Conservation (phyloP, 2,113 vertebrate species). For the Upupa epops region DNA sequence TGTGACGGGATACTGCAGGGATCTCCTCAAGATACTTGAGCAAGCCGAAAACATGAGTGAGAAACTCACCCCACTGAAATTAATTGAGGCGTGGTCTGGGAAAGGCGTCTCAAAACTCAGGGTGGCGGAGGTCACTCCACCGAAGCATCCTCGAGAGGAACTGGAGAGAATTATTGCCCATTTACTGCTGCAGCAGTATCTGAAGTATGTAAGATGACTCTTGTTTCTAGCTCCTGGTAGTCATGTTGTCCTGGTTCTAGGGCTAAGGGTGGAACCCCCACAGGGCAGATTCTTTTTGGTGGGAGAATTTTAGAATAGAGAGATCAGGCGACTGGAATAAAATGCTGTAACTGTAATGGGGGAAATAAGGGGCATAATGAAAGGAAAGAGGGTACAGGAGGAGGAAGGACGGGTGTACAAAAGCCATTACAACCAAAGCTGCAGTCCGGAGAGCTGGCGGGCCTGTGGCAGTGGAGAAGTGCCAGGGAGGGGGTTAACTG, state of each 20-base stretch:
- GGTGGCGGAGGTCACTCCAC: slow-evolving; percentile 78
- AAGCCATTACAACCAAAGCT: no score
- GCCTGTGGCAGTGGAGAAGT: no score
- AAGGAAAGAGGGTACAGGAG: no score
- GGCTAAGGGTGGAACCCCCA: not conserved
- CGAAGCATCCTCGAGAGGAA: slow-evolving; percentile 76
- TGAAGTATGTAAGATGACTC: slow-evolving; percentile 75
- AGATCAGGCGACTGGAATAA: no score
- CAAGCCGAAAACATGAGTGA: slow-evolving; percentile 82
- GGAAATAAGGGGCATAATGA: no score
- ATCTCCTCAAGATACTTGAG: slow-evolving; percentile 86
- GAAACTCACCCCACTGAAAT: slow-evolving; percentile 91
- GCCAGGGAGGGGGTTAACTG: no score
- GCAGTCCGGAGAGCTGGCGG: no score
- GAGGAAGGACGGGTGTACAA: no score
- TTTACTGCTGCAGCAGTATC: slow-evolving; percentile 87
- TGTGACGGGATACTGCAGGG: slow-evolving; percentile 80
- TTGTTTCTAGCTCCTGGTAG: not conserved
- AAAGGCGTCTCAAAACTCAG: slow-evolving; percentile 86
- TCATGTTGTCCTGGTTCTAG: not conserved
- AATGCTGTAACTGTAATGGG: no score
- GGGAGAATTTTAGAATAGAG: no score
- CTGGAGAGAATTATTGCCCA: slow-evolving; percentile 84
- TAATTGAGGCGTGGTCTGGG: slow-evolving; percentile 90
- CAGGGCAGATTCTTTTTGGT: no score